Conservation (phyloP, 2,888 invertebrate species). For the Sarcophaga caerulescens region DNA sequence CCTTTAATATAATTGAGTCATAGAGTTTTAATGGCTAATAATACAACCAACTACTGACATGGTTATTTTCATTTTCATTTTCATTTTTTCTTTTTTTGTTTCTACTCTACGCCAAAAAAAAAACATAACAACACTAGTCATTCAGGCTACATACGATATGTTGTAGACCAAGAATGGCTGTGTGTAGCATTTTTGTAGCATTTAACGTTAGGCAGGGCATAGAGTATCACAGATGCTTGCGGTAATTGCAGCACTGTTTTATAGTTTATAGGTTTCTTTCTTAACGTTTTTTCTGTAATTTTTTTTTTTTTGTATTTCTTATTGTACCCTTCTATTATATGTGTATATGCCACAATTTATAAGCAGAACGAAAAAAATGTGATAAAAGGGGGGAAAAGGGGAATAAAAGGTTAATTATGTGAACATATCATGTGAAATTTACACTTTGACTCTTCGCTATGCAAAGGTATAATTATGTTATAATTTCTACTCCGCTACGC, state of each 20-base stretch:
- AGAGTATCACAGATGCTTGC: neutral
- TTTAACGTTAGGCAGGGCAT: constrained; percentile 15
- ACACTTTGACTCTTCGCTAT: constrained; percentile 47
- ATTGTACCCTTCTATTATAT: no score
- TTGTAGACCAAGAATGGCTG: constrained; percentile 1
- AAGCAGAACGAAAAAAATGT: neutral
- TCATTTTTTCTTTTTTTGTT: constrained; percentile 16
- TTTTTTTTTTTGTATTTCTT: neutral
- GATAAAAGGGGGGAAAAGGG: neutral
- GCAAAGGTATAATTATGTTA: constrained; percentile 53
- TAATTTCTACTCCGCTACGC: constrained; percentile 1
- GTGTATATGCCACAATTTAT: neutral
- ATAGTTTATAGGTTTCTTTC: constrained; percentile 28
- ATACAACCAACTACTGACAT: constrained; percentile 60
- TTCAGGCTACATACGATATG: neutral
- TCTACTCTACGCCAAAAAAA: neutral
- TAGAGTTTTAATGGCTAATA: constrained; percentile 60
- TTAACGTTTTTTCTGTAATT: neutral
- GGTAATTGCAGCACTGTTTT: constrained; percentile 7
- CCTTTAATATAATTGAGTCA: constrained; percentile 61
- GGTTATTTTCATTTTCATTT: neutral
- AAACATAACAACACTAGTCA: neutral
- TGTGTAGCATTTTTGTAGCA: constrained; percentile 26
- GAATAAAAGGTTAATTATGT: constrained; percentile 58
- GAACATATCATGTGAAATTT: constrained; percentile 65